Conservation (phyloP, 1,140 invertebrate species). For the Drosophila bipectinata region DNA sequence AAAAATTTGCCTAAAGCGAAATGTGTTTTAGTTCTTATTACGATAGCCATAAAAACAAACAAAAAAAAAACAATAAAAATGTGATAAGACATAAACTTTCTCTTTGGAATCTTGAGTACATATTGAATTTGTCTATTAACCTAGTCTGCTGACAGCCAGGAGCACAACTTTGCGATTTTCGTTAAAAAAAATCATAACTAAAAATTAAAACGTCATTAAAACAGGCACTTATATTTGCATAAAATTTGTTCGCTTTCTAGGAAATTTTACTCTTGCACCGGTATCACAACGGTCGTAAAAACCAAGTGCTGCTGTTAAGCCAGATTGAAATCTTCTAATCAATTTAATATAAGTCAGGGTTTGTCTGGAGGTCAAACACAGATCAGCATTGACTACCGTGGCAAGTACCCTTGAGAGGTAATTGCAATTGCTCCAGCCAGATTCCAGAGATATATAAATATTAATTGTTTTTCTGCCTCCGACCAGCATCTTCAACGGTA, state of each 20-base stretch:
- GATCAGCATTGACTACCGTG: constrained; percentile 20
- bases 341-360: constrained; percentile 29
- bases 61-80: neutral
- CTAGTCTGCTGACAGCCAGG: neutral
- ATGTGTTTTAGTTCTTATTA: neutral
- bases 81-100: no score
- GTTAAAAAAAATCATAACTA: neutral
- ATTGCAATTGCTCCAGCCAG: constrained; percentile 39
- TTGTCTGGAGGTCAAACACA: neutral
- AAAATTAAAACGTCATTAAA: neutral
- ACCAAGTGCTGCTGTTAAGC: neutral
- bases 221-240: constrained; percentile 2
- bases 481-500: constrained; percentile 25
- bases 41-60: neutral
- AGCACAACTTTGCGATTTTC: constrained; percentile 5
- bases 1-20: neutral
- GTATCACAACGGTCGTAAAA: neutral
- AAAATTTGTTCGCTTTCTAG: neutral
- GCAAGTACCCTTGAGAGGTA: constrained; percentile 10
- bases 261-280: neutral
- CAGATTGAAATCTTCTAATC: constrained; percentile 1
- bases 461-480: constrained; percentile 51
- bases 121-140: neutral
- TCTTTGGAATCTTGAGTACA: no score
- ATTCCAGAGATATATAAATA: constrained; percentile 51